Conservation (phyloP, 2,113 vertebrate species). For the Pantherophis guttatus region DNA sequence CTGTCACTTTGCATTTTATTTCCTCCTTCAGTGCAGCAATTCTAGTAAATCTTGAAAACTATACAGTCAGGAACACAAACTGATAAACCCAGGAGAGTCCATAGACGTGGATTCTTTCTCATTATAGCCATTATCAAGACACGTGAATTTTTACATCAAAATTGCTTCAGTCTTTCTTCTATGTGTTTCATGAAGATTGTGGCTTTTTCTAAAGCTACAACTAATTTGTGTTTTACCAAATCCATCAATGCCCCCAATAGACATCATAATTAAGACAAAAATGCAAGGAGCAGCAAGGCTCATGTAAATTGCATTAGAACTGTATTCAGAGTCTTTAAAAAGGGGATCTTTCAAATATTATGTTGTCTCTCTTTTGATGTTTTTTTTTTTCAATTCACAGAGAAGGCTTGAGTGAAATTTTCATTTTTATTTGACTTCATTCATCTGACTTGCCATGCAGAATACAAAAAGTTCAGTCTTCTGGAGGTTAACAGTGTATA, state of each 20-base stretch:
- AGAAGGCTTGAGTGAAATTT: conserved; percentile 37
- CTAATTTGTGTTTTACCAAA: conserved; percentile 41
- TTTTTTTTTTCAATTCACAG: neutral
- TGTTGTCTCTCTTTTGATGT: conserved; percentile 19
- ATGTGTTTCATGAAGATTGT: conserved; percentile 23
- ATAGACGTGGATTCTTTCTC: conserved; percentile 41
- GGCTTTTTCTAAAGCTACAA: conserved; percentile 26
- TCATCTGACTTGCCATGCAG: conserved; percentile 1
- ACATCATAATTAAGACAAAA: conserved; percentile 30
- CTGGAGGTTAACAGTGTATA: conserved; percentile 1
- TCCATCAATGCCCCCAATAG: conserved; percentile 40
- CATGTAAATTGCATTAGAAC: conserved; percentile 38
- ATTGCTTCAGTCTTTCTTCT: conserved; percentile 39
- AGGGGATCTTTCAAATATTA: conserved; percentile 45
- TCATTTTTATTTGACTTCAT: conserved; percentile 28
- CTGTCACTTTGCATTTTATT: conserved; percentile 64
- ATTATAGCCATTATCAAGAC: neutral
- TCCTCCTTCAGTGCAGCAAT: conserved; percentile 67
- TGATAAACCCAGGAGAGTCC: conserved; percentile 54
- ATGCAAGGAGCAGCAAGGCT: conserved; percentile 8
- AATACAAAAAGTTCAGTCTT: conserved; percentile 33
- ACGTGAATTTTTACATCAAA: conserved; percentile 35
- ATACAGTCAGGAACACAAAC: conserved; percentile 46
- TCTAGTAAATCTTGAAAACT: conserved; percentile 63
- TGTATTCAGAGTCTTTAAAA: conserved; percentile 18